These are phyloP conservation scores for Stegodyphus mimosarum DNA, from an alignment of 1,140 invertebrate species.

Conservation along the genomic window DNA sequence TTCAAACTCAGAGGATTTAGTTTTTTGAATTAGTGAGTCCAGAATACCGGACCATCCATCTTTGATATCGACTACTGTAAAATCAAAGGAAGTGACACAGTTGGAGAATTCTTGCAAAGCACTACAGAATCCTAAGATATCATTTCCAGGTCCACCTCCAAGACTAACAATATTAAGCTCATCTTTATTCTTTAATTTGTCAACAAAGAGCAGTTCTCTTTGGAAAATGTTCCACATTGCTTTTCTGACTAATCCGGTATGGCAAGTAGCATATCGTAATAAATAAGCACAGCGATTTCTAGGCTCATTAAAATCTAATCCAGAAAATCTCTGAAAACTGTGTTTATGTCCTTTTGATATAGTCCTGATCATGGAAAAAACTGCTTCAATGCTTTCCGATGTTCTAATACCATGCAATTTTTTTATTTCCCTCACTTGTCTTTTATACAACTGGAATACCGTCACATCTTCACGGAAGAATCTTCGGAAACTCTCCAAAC, in stretches of 20 bases:
- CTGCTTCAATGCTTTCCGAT: too few species aligned
- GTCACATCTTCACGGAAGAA: background rate
- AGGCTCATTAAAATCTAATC: background rate
- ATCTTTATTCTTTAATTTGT: too few species aligned
- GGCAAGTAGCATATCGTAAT: background rate
- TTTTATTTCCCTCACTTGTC: background rate
- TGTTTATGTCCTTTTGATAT: background rate
- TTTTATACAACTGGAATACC: background rate
- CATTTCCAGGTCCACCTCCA: background rate
- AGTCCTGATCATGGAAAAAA: background rate
- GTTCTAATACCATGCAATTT: background rate
- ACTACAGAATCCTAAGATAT: background rate
- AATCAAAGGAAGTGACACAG: background rate
- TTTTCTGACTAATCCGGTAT: background rate
- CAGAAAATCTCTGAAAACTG: background rate
- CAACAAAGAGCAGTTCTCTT: too few species aligned
- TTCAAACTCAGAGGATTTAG: background rate
- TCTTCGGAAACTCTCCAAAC: too few species aligned
- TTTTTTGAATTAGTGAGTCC: too few species aligned
- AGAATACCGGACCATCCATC: too few species aligned
- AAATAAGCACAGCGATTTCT: background rate
- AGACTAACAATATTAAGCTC: background rate
- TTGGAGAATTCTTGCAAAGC: background rate
- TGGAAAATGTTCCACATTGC: background rate
- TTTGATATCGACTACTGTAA: background rate